Percentiles rank a stretch among this genome's conserved stretches.
Evolutionary conservation across 2,113 vertebrate species (phyloP).

Genomic region (Motacilla tschutschensis): DNA sequence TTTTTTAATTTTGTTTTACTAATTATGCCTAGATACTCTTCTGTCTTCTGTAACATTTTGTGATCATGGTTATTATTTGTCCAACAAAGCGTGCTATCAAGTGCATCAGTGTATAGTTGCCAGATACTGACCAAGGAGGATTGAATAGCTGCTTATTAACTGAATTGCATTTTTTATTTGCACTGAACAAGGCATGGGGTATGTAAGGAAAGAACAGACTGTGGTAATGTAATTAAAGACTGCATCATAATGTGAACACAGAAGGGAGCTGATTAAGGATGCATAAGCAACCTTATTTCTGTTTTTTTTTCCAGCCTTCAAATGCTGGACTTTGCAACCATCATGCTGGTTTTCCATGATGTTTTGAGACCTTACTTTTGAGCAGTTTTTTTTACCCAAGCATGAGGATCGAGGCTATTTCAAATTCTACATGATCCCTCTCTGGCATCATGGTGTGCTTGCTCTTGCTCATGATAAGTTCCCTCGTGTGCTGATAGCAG

Average conservation of each 20-base stretch:
- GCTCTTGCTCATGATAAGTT: not conserved
- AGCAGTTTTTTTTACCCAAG: not conserved
- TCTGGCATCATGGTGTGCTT: not conserved
- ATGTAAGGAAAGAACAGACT: conserved; percentile 16
- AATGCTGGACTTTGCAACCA: not conserved
- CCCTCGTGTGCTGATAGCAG: not conserved
- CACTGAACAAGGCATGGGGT: not conserved
- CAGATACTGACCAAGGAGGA: conserved; percentile 10
- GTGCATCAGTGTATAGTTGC: not conserved
- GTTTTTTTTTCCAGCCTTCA: not conserved
- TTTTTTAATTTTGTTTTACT: not conserved
- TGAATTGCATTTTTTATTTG: conserved; percentile 4
- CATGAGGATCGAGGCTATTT: not conserved
- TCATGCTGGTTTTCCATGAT: not conserved
- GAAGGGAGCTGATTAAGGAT: conserved; percentile 3
- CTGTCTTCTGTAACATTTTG: not conserved
- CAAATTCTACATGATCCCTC: not conserved
- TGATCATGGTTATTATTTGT: not conserved
- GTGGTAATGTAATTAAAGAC: conserved; percentile 38
- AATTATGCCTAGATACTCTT: not conserved
- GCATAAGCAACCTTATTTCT: not conserved
- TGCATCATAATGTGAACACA: not conserved
- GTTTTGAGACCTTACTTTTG: not conserved
- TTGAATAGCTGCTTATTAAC: conserved; percentile 18
- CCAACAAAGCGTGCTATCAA: not conserved